Evolutionary conservation across 2,888 invertebrate species (phyloP).

Genomic region (Conus canariensis): DNA sequence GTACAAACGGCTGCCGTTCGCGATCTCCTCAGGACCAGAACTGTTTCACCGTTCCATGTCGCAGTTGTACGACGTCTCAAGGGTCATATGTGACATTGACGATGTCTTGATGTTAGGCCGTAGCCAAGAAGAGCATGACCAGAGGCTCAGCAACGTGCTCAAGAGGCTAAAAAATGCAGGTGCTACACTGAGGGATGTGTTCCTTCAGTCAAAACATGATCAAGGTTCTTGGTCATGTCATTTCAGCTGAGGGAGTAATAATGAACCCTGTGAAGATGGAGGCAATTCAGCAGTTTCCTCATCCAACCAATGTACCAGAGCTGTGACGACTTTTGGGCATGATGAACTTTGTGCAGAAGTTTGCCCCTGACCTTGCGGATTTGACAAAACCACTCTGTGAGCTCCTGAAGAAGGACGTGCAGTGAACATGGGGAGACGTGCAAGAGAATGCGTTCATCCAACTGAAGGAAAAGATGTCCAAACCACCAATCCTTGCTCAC

Average conservation of each 20-base stretch:
- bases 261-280: neutral
- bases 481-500: too few species aligned
- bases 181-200: neutral
- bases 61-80: conserved; percentile 23
- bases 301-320: conserved; percentile 5
- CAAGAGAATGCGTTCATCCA: too few species aligned
- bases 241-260: conserved; percentile 24
- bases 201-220: conserved; percentile 20
- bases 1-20: too few species aligned
- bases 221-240: conserved; percentile 49
- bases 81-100: conserved; percentile 19
- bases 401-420: too few species aligned
- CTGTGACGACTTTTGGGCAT: conserved; percentile 14
- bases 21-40: neutral
- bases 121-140: conserved; percentile 19
- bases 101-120: neutral
- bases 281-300: neutral
- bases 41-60: conserved; percentile 11
- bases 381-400: neutral
- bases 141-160: conserved; percentile 11
- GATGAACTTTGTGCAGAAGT: conserved; percentile 33
- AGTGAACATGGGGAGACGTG: too few species aligned
- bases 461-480: too few species aligned
- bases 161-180: conserved; percentile 25
- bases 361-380: conserved; percentile 30